Evolutionary conservation across 2,113 vertebrate genomes (phyloP).

Genomic region (rat (Rattus norvegicus)): DNA sequence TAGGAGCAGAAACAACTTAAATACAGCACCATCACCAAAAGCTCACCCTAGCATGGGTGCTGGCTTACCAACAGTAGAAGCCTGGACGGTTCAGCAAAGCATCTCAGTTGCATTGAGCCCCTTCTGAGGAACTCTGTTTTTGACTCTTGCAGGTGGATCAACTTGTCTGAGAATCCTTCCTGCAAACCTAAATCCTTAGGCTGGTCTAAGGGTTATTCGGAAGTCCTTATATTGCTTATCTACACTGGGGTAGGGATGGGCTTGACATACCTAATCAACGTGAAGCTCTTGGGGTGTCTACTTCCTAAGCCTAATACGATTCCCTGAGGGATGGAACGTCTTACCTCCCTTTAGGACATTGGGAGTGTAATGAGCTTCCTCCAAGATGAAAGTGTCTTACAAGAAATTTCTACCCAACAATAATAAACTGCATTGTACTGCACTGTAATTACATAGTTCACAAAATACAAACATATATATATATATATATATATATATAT

Average conservation of each 20-base stretch:
- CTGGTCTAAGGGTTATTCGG: neutral
- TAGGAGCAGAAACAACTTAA: neutral
- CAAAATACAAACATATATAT: neutral
- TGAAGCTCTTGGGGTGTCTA: neutral
- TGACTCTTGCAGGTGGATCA: neutral
- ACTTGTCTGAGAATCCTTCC: neutral
- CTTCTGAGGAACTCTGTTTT: neutral
- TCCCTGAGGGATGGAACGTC: neutral
- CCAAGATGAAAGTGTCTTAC: no score
- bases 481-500: neutral
- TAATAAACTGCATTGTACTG: neutral
- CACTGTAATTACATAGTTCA: neutral
- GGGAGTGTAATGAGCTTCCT: neutral
- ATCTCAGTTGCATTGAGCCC: no score
- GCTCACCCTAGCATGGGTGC: neutral
- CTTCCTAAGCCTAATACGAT: neutral
- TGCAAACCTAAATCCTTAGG: neutral
- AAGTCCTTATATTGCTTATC: neutral
- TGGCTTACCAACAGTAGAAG: neutral
- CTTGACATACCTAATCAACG: neutral
- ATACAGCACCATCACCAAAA: neutral
- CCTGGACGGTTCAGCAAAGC: neutral
- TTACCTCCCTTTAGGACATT: neutral
- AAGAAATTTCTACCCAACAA: neutral
- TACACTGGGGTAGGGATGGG: neutral